Conservation (phyloP, 2,113 vertebrate species). For the Aspidoscelis tigris region DNA sequence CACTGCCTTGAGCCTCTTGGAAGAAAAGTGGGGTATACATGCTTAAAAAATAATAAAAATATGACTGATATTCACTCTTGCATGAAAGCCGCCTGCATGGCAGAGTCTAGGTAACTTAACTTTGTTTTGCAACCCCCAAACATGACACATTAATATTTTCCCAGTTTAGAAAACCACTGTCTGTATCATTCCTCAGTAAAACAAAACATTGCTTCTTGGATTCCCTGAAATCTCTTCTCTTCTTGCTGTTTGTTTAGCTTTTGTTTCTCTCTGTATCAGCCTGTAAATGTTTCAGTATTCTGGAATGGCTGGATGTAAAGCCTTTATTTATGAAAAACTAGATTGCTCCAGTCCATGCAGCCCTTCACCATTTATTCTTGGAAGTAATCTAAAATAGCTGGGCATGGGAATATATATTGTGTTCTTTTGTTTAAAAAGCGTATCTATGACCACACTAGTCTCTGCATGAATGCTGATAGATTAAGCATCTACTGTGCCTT, state of each 20-base stretch:
- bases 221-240: not conserved
- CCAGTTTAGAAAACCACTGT: accelerated
- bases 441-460: not conserved
- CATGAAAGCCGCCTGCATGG: not conserved
- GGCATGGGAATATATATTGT: not conserved
- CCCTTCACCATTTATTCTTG: not conserved
- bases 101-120: not conserved
- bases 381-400: not conserved
- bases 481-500: not conserved
- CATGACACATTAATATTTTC: not conserved
- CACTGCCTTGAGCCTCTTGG: not conserved
- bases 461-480: not conserved
- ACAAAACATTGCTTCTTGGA: not conserved
- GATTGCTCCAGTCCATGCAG: not conserved
- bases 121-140: not conserved
- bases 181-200: not conserved
- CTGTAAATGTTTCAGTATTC: not conserved
- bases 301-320: not conserved
- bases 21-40: too few species aligned
- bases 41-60: too few species aligned
- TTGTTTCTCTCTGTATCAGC: not conserved
- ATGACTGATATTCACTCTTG: too few species aligned
- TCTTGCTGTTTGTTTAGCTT: not conserved
- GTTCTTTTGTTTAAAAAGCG: not conserved
- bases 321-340: not conserved